Base-by-base conservation (phyloP, 2,113 vertebrate genomes). In the Oryzias curvinotus region DNA sequence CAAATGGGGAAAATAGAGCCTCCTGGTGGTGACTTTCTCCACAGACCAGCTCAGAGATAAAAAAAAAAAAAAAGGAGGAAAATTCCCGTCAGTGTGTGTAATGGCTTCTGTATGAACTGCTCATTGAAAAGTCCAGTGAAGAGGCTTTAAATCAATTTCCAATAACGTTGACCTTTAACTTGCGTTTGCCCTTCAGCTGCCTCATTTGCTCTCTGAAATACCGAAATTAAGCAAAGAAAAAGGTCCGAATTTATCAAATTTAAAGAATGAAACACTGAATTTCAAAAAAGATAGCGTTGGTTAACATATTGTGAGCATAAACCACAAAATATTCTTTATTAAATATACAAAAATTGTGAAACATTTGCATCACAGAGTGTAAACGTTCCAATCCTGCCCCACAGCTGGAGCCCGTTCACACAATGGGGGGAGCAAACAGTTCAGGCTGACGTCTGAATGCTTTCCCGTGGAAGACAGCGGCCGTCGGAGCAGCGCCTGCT, bases 311-410 rank as follows among this genome's bases (percentile, higher is more conserved):
- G 85, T 85, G 87, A 85, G 85, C 84, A 88, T 85, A 81, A 87
- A 90, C 89, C 86, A 88, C 83, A 87, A 91, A 88, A 91, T 85
- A 86, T 67, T 88, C 81, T 90, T 91, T 90, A 90, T 91, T 90
- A 89, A 90, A 90, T 87, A 90, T 90, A 89, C 81, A 91, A 91
- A 90, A 91, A 87, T 81, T 90, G 90, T 90, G 85, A 89, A 89
- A 91, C 87, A 91, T 89, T 88, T 85, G 85, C 87, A 86, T 90
- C 87, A 91, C 88, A 76, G 84, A 80, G 85, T 92, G 90, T 92
- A 92, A 92, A 92, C 89, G 82, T 91, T 89, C 86, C 75, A 73
- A 77, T 72, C 84, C 80, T 70, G 81, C 78, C 73, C 36, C 80
- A 81, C 82, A 82, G 58, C 74, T 78, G 60, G 68, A 78, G 67